Conservation (phyloP, 1,140 invertebrate genomes). For the Ectropis grisescens region DNA sequence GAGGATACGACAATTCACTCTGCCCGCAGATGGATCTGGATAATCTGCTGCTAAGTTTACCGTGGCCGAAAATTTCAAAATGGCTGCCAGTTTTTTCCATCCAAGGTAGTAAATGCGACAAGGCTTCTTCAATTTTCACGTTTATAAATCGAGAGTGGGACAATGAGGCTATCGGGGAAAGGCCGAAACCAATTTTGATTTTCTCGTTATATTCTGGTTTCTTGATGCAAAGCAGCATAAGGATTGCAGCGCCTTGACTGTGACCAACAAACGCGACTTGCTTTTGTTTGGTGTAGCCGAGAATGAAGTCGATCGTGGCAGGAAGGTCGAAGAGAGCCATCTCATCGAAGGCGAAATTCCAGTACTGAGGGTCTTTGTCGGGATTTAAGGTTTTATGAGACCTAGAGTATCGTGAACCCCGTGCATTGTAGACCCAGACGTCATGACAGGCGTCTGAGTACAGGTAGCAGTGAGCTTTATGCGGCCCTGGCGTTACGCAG, state of each 20-base stretch:
- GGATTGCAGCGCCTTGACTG: constrained; percentile 73
- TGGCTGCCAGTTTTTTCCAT: neutral
- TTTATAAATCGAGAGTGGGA: constrained; percentile 16
- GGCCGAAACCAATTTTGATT: constrained; percentile 49
- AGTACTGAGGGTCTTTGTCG: constrained; percentile 70
- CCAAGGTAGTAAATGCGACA: constrained; percentile 1
- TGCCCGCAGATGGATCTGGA: constrained; percentile 5
- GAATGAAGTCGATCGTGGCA: constrained; percentile 57
- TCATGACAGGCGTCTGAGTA: constrained; percentile 59
- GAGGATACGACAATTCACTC: constrained; percentile 4
- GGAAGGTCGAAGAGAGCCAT: constrained; percentile 10
- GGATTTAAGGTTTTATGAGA: constrained; percentile 72
- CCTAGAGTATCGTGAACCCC: constrained; percentile 77
- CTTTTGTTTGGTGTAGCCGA: constrained; percentile 63
- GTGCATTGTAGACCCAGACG: constrained; percentile 76
- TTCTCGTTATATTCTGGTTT: constrained; percentile 70
- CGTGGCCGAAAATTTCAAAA: constrained; percentile 9
- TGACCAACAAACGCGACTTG: constrained; percentile 78
- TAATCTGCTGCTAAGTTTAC: neutral
- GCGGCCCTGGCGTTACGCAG: constrained; percentile 16
- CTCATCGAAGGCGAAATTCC: constrained; percentile 70
- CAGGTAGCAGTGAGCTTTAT: constrained; percentile 14
- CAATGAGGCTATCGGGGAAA: constrained; percentile 65
- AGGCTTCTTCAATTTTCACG: constrained; percentile 2
- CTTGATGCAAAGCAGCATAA: constrained; percentile 36